A percentile compares a stretch with the other conserved stretches of the same genome.
These are phyloP conservation scores for Hetaerina americana DNA, from an alignment of 1,140 invertebrate species.

Conservation along the genomic window DNA sequence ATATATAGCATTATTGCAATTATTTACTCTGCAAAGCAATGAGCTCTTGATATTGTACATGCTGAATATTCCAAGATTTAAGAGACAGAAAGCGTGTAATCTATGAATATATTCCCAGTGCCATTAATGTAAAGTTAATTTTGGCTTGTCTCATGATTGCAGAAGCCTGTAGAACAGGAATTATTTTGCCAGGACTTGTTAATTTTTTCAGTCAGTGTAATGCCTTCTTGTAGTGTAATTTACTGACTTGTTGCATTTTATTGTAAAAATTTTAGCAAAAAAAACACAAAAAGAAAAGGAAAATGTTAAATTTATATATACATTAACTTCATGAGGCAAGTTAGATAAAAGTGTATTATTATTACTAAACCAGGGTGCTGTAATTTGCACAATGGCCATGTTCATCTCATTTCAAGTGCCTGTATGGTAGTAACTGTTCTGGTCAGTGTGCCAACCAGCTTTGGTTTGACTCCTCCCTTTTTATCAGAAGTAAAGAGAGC, in stretches of 20 bases:
- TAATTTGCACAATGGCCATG: neutral
- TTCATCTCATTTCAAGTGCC: neutral
- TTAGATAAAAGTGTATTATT: neutral
- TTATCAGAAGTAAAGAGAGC: neutral
- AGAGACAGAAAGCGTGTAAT: neutral
- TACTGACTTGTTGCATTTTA: neutral
- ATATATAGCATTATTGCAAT: constrained; percentile 3
- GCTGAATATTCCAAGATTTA: neutral
- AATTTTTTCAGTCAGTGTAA: neutral
- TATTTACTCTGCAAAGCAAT: constrained; percentile 5
- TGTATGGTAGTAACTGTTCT: neutral
- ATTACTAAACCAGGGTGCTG: neutral
- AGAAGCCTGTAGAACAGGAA: neutral
- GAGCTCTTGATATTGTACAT: constrained; percentile 6
- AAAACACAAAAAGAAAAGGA: neutral
- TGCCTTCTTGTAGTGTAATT: neutral
- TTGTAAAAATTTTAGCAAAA: neutral
- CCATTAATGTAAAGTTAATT: constrained; percentile 3
- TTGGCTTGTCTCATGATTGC: neutral
- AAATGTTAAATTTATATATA: constrained; percentile 1
- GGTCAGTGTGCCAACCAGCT: neutral
- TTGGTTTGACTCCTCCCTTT: neutral
- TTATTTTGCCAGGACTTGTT: neutral
- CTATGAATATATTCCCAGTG: constrained; percentile 2
- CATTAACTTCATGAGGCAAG: neutral